Percentiles rank a stretch among this genome's conserved stretches.
Evolutionary conservation across 2,113 vertebrate genomes (phyloP).

Genomic region (Malurus elegans): DNA sequence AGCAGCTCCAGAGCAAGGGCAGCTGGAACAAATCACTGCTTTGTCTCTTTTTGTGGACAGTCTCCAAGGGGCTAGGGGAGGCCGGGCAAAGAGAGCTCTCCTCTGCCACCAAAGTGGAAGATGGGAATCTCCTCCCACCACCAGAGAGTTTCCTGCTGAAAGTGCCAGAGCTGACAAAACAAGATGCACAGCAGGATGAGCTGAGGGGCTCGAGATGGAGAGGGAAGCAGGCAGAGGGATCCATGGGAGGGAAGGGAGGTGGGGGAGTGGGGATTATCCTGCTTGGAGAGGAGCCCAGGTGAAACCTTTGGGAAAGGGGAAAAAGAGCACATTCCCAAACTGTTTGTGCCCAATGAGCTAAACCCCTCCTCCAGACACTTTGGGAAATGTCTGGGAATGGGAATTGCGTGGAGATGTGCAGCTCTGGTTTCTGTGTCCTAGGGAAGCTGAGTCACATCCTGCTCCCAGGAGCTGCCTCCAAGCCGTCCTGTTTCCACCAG

Average conservation of each 20-base stretch:
- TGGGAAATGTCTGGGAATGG: neutral
- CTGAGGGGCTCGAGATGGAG: neutral
- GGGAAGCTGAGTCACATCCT: slow-evolving; percentile 45
- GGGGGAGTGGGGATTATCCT: neutral
- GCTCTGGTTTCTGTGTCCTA: slow-evolving; percentile 36
- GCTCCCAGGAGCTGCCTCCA: slow-evolving; percentile 3
- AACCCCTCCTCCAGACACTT: slow-evolving; percentile 29
- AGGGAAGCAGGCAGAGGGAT: neutral
- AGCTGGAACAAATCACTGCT: neutral
- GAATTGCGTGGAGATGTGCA: slow-evolving; percentile 1
- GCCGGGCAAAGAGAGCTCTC: fast-evolving
- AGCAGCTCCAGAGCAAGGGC: neutral
- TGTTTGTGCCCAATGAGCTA: neutral
- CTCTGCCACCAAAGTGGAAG: neutral
- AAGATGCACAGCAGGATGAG: neutral
- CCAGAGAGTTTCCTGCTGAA: neutral
- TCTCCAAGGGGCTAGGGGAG: neutral
- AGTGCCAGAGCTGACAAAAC: neutral
- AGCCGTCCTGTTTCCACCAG: fast-evolving
- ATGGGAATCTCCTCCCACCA: neutral
- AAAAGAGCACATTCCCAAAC: neutral
- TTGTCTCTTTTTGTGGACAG: neutral
- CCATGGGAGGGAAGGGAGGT: neutral
- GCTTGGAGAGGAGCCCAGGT: neutral
- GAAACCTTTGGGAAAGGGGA: neutral